A percentile compares a stretch with the other conserved stretches of the same genome.
Evolutionary conservation across 2,888 invertebrate genomes (phyloP).

Genomic region (Gymnoscelis rufifasciata): DNA sequence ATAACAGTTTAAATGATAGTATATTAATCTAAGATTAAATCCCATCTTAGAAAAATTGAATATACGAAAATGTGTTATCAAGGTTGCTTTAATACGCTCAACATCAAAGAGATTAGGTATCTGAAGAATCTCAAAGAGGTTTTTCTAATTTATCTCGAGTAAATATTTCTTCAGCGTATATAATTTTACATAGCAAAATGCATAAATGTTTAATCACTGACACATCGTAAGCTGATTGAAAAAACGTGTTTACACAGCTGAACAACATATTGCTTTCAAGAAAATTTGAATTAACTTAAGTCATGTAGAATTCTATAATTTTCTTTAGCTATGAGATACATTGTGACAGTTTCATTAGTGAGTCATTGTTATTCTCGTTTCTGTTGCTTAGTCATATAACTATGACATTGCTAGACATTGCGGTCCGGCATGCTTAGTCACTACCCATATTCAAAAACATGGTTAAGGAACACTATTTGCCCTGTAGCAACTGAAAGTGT

Average conservation of each 20-base stretch:
- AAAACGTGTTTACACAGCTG: slow-evolving; percentile 29
- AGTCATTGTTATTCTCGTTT: not conserved
- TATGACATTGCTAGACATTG: no score
- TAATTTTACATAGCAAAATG: not conserved
- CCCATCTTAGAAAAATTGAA: no score
- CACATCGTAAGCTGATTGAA: slow-evolving; percentile 27
- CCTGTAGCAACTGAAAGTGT: no score
- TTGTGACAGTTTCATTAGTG: not conserved
- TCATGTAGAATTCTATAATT: no score
- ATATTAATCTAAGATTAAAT: no score
- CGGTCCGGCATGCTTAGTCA: no score
- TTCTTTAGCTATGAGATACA: no score
- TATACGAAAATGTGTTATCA: not conserved
- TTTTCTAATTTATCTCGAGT: not conserved
- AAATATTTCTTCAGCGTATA: not conserved
- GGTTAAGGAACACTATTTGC: no score
- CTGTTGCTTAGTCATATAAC: no score
- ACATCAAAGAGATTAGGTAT: no score
- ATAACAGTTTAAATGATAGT: no score
- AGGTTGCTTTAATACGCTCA: not conserved
- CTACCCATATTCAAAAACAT: no score
- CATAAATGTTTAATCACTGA: not conserved
- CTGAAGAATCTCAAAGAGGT: not conserved
- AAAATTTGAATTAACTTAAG: slow-evolving; percentile 1
- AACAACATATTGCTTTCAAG: not conserved